phyloP scores from a whole-genome alignment of 1,140 invertebrate genomes.

The Atta colombica region DNA sequence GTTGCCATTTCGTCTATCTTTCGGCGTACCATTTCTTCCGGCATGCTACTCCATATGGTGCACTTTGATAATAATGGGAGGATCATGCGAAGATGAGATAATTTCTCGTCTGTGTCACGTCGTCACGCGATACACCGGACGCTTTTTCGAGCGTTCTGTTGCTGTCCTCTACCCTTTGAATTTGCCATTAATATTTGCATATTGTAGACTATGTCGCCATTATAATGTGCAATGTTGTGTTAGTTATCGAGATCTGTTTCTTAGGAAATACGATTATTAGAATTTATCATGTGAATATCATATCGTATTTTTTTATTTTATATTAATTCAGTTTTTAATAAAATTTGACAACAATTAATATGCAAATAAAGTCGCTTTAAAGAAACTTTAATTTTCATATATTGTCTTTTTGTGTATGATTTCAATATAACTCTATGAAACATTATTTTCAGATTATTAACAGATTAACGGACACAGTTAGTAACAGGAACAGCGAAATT shows the following conservation, averaged over 20 bases:
- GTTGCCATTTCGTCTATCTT: conserved; percentile 12
- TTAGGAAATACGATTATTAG: not conserved
- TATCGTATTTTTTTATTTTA: conserved; percentile 11
- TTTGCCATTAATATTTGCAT: conserved; percentile 68
- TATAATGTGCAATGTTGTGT: conserved; percentile 36
- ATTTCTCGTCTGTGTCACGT: conserved; percentile 75
- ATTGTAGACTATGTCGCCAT: conserved; percentile 44
- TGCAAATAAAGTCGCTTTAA: not conserved
- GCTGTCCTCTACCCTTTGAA: conserved; percentile 23
- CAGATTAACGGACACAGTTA: too few species aligned
- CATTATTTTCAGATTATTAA: not conserved
- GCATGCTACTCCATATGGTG: not conserved
- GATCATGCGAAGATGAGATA: conserved; percentile 73
- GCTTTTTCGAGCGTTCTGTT: conserved; percentile 9
- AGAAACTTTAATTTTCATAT: not conserved
- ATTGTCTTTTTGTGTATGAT: not conserved
- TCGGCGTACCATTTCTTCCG: not conserved
- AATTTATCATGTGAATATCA: not conserved
- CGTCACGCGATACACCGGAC: conserved; percentile 75
- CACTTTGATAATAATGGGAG: conserved; percentile 56
- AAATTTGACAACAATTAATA: not conserved
- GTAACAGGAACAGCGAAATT: not conserved
- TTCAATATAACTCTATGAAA: not conserved
- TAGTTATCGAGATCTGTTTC: not conserved
- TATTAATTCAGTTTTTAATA: not conserved